Conservation (phyloP, 2,888 invertebrate species). For the Crepidodera aurea region DNA sequence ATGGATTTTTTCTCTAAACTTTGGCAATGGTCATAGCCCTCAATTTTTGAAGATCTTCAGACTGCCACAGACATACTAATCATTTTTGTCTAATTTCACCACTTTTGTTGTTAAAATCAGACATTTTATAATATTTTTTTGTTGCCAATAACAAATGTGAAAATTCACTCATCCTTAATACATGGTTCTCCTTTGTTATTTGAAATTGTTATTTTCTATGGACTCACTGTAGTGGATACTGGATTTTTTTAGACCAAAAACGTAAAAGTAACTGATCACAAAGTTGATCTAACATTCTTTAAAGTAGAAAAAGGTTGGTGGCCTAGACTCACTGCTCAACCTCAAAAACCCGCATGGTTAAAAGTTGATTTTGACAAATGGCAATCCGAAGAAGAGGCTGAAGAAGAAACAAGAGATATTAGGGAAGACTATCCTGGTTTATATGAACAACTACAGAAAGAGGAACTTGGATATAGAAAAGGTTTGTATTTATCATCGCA, state of each 20-base stretch:
- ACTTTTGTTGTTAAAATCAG: too few relatives aligned
- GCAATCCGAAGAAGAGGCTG: slow-evolving; percentile 77
- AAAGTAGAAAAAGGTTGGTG: slow-evolving; percentile 79
- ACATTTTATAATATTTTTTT: too few relatives aligned
- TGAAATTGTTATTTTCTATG: neutral
- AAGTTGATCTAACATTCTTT: slow-evolving; percentile 77
- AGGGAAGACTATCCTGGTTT: slow-evolving; percentile 81
- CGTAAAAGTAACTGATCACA: slow-evolving; percentile 73
- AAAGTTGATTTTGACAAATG: slow-evolving; percentile 94
- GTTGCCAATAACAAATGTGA: too few relatives aligned
- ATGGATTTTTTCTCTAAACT: too few relatives aligned
- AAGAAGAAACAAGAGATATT: slow-evolving; percentile 72
- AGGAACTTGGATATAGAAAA: slow-evolving; percentile 80
- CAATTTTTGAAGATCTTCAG: too few relatives aligned
- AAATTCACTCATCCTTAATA: too few relatives aligned
- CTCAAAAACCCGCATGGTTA: slow-evolving; percentile 89
- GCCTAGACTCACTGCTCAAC: slow-evolving; percentile 82
- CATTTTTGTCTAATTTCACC: too few relatives aligned
- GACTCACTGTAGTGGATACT: neutral
- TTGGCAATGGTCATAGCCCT: too few relatives aligned
- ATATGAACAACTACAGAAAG: slow-evolving; percentile 75
- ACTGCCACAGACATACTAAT: too few relatives aligned
- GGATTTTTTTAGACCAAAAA: slow-evolving; percentile 38
- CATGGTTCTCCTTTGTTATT: too few relatives aligned
- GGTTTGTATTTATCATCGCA: slow-evolving; percentile 67